Base-by-base conservation (phyloP, 2,888 invertebrate species). In the Aphelenchoides bicaudatus region DNA sequence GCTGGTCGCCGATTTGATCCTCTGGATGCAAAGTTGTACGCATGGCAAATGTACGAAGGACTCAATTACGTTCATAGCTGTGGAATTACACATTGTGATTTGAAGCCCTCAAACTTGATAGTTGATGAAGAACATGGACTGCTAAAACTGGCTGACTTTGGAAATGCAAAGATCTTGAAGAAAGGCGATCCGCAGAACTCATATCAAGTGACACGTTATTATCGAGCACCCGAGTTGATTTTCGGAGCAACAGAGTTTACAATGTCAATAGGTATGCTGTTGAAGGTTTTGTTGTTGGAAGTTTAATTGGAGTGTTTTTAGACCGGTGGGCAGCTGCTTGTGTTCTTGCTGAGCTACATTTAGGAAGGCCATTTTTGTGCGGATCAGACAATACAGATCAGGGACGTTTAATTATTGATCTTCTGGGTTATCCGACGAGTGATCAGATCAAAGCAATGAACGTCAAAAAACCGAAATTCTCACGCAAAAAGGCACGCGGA, bases 1-100 rank as follows among this genome's bases (percentile, higher is more conserved):
- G 52, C 16, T 21, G 16, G 30, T n/a, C 13, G 27, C 16, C 52
- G 27, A 6, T 19, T 71, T 21, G 63, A 65, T 23, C 56, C 65
- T 23, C 51, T 63, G 10, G 73, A 73, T 48, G 59, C 68, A 39
- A 72, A 71, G 49, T 39, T 73, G 6, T 73, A 72, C 55, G 62
- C 70, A n/a, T 73, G 72, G 71, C 73, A 73, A 56, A 34, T 73
- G 21, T 73, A 72, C 59, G 66, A 70, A 51, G 73, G 71, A 34
- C 58, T 71, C 31, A 58, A 63, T 28, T 68, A 69, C 49, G 28
- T 54, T 64, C 25, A 39, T 55, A 46, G 71, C 69, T 2, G 23
- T 27, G 47, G 52, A 1, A 65, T 63, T 21, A 59, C 59, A 27
- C 63, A 64, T 51, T 60, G 64, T 23, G 64, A 64, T 49, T 62